Evolutionary conservation across 1,140 invertebrate species (phyloP).

Genomic region (Whitmania pigra): DNA sequence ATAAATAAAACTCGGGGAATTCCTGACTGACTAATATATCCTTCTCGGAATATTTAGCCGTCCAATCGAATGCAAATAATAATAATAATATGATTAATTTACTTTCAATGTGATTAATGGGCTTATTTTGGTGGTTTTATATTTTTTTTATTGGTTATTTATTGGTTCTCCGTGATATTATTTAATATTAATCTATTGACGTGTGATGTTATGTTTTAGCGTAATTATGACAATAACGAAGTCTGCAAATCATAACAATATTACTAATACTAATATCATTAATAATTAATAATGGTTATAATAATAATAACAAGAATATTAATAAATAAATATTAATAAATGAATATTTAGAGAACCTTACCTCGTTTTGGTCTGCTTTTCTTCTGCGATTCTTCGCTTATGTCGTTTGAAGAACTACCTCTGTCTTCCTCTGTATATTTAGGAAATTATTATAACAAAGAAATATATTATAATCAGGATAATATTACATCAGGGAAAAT

Average conservation of each 20-base stretch:
- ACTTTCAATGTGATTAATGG: too few relatives aligned
- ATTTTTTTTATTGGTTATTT: too few relatives aligned
- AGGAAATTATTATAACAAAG: neutral
- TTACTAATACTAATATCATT: neutral
- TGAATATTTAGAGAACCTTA: neutral
- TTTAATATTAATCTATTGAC: too few relatives aligned
- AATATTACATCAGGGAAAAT: too few relatives aligned
- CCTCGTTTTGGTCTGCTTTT: constrained; percentile 17
- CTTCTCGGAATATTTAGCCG: too few relatives aligned
- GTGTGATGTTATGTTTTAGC: neutral
- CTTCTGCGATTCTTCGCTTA: constrained; percentile 6
- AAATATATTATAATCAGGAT: too few relatives aligned
- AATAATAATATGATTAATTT: too few relatives aligned
- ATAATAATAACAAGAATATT: neutral
- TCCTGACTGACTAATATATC: too few relatives aligned
- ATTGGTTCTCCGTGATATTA: too few relatives aligned
- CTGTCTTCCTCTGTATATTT: neutral
- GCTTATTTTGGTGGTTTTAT: too few relatives aligned
- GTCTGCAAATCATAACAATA: neutral
- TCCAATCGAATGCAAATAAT: too few relatives aligned
- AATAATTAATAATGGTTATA: neutral
- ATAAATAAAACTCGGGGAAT: too few relatives aligned
- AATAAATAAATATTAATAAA: neutral
- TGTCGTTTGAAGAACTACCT: neutral
- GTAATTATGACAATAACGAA: neutral